Conservation (phyloP, 1,140 invertebrate genomes). For the Agraylea sexmaculata region DNA sequence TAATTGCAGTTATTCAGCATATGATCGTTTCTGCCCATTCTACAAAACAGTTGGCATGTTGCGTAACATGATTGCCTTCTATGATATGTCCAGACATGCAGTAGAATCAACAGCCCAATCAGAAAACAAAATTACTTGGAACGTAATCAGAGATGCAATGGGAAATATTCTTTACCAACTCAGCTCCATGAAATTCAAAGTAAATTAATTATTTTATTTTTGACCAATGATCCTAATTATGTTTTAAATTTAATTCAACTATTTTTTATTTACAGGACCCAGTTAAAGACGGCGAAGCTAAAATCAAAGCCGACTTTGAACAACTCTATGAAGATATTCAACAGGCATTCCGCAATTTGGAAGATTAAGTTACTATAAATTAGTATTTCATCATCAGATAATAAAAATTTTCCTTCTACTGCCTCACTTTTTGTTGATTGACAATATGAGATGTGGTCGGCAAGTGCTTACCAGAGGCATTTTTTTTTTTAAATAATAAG, state of each 20-base stretch:
- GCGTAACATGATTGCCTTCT: slow-evolving; percentile 96
- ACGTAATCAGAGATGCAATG: slow-evolving; percentile 94
- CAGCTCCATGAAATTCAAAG: slow-evolving; percentile 99
- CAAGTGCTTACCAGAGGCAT: too few relatives aligned
- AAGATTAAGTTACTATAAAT: slow-evolving; percentile 65
- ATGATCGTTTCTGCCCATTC: slow-evolving; percentile 98
- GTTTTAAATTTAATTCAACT: slow-evolving; percentile 5
- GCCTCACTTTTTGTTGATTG: too few relatives aligned
- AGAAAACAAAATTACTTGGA: slow-evolving; percentile 99
- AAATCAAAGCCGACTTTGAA: slow-evolving; percentile 95
- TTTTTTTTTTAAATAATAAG: too few relatives aligned
- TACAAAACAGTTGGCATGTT: slow-evolving; percentile 99
- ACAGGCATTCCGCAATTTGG: slow-evolving; percentile 95
- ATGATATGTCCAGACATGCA: slow-evolving; percentile 93
- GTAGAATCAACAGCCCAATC: slow-evolving; percentile 97
- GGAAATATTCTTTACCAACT: slow-evolving; percentile 93
- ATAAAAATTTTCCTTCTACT: too few relatives aligned
- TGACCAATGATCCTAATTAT: background rate
- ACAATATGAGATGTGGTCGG: too few relatives aligned
- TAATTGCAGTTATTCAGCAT: slow-evolving; percentile 76
- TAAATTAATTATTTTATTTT: slow-evolving; percentile 28
- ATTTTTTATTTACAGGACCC: slow-evolving; percentile 63
- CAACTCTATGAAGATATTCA: slow-evolving; percentile 91
- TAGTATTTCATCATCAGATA: too few relatives aligned
- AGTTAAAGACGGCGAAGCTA: slow-evolving; percentile 92